Conservation (phyloP, 92 coral and sea anemone genomes). For the Epizoanthus illoricatus region DNA sequence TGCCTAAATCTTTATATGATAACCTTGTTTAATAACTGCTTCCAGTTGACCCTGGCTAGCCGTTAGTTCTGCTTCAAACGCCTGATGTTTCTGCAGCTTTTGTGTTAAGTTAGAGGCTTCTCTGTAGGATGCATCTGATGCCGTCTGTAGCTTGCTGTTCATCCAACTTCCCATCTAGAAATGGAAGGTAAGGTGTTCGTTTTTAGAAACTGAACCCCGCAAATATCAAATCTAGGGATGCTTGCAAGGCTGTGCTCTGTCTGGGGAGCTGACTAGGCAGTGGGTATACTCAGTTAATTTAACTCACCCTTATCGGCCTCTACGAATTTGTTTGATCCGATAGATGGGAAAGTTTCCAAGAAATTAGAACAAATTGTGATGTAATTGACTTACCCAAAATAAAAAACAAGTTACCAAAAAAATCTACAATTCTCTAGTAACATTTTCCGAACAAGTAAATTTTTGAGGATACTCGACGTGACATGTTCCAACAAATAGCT, state of each 20-base stretch:
- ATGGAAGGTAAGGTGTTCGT: background rate
- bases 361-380: too few species aligned
- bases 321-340: too few species aligned
- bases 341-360: too few species aligned
- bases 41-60: conserved; percentile 88
- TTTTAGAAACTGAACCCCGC: background rate
- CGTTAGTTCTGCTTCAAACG: conserved; percentile 89
- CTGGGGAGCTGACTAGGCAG: too few species aligned
- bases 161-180: conserved; percentile 92
- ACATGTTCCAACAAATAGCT: too few species aligned
- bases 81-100: conserved; percentile 87
- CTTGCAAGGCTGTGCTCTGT: background rate
- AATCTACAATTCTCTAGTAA: too few species aligned
- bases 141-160: conserved; percentile 84
- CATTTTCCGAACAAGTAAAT: too few species aligned
- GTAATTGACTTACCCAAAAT: too few species aligned
- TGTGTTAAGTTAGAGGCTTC: conserved; percentile 86
- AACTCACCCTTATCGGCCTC: too few species aligned
- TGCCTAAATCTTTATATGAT: conserved; percentile 4
- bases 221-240: background rate
- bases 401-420: too few species aligned
- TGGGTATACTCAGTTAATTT: too few species aligned
- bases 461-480: too few species aligned
- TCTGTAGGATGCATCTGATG: conserved; percentile 88
- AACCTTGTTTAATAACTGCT: conserved; percentile 58